Base-by-base conservation (phyloP, 2,888 invertebrate genomes). In the Dioctria rufipes region DNA sequence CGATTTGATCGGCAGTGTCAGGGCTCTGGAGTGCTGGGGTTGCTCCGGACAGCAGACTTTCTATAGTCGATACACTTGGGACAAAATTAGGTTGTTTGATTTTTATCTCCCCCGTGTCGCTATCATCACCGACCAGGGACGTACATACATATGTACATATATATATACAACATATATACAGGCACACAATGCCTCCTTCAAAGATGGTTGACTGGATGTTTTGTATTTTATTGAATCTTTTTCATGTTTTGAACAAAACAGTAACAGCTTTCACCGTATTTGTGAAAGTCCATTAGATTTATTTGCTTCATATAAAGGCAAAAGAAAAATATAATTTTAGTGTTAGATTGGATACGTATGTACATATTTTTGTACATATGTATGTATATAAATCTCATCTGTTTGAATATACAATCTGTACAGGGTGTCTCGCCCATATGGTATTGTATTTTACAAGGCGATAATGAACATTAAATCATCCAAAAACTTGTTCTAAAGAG, bases 1-100 rank as follows among this genome's bases (percentile, higher is more conserved):
- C 82, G 82, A 82, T 82, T 82, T 81, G 80, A 82, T 82, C 75
- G 80, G 75, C 66, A 39, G 65, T 77, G 77, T 63, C 77, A 77
- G 77, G 69, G 49, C 58, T n/a, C 77, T 63, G 77, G 51, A 63
- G 63, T 6, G 46, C 77, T 77, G 77, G 77, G 63, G 63, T 63
- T 63, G 63, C 77, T 77, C 61, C 63, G 63, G 78, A 78, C 65
- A 66, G 58, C 66, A 78, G 54, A 66, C 54, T 63, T 54, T 65
- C 54, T 78, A 25, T 25, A 65, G 51, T 66, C 43, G 43, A 66
- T 66, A 78, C 78, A 78, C 66, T 78, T 51, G 54, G 78, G 66
- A 78, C 66, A 78, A 78, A 78, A 78, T 78, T 78, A 78, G 78
- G 78, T 78, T 78, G 66, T 78, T 78, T 78, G 78, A 78, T 78